phyloP scores from a whole-genome alignment of 2,113 vertebrate genomes.

The Crotalus horridus region DNA sequence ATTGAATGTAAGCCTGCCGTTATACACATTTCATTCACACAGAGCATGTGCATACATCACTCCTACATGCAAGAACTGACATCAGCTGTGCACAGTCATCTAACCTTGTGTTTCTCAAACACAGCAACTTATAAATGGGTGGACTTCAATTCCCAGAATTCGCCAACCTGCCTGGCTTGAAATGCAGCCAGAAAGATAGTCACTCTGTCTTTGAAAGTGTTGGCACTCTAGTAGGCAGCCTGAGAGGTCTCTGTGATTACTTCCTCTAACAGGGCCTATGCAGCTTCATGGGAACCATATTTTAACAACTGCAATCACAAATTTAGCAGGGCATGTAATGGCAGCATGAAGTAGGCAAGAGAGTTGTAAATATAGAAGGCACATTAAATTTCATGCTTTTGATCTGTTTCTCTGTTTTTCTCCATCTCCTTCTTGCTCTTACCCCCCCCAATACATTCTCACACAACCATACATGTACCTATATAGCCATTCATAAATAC shows the following conservation, averaged over 20 bases:
- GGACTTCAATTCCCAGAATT: not conserved
- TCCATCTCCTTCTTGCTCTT: not conserved
- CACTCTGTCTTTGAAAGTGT: not conserved
- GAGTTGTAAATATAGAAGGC: not conserved
- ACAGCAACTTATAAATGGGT: not conserved
- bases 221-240: not conserved
- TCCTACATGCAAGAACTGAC: not conserved
- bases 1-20: not conserved
- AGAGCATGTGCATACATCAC: not conserved
- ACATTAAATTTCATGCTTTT: not conserved
- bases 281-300: not conserved
- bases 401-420: not conserved
- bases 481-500: not conserved
- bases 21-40: not conserved
- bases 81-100: not conserved
- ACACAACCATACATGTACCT: not conserved
- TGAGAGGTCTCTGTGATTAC: not conserved
- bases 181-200: not conserved
- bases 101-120: not conserved
- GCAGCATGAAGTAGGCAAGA: not conserved
- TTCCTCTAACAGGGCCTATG: not conserved
- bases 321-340: not conserved
- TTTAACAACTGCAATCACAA: not conserved
- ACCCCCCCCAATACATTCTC: not conserved
- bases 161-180: not conserved